Conservation (phyloP, 2,797 vertebrate genomes). For the Trichosurus vulpecula region DNA sequence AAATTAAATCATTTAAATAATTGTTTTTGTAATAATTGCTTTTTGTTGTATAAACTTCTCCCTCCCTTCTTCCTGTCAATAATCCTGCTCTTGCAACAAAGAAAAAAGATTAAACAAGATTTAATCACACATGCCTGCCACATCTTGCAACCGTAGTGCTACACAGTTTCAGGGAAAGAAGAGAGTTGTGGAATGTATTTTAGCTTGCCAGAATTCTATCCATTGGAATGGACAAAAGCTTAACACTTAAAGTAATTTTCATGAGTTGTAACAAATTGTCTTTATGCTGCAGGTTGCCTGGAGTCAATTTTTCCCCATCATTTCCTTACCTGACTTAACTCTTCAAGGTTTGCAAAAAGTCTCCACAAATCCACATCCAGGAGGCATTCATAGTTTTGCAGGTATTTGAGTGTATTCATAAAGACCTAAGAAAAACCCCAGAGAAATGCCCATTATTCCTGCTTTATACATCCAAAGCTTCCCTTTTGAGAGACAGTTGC, state of each 20-base stretch:
- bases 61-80: not conserved
- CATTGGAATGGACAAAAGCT: not conserved
- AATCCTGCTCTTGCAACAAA: not conserved
- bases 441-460: conserved; percentile 58
- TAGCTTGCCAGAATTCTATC: not conserved
- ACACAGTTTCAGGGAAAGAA: not conserved
- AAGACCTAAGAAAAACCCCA: conserved; percentile 88
- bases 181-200: not conserved
- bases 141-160: not conserved
- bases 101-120: not conserved
- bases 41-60: not conserved
- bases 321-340: conserved; percentile 91
- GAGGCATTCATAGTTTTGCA: conserved; percentile 89
- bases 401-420: conserved; percentile 87
- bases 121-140: not conserved
- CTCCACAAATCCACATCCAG: conserved; percentile 90
- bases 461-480: conserved; percentile 47
- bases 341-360: conserved; percentile 93
- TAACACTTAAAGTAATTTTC: not conserved
- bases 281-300: not conserved
- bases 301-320: not conserved
- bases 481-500: conserved; percentile 37
- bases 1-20: too few species aligned
- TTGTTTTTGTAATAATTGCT: not conserved
- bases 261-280: conserved; percentile 27